Percentiles rank a stretch among this genome's conserved stretches.
Conservation (phyloP, 2,113 vertebrate genomes). For the Phyllopteryx taeniolatus region DNA sequence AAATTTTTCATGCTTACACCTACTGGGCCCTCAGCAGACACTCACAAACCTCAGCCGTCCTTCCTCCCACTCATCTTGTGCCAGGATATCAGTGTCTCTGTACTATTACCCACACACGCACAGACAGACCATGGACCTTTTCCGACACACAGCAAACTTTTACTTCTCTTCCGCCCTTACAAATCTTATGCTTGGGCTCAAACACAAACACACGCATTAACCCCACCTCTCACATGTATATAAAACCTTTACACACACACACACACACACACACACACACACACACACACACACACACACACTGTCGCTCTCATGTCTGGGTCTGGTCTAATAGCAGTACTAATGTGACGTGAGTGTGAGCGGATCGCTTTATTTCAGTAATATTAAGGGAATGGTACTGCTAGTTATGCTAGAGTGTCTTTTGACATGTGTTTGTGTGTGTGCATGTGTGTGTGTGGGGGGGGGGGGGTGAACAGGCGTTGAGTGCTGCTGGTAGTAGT, state of each 20-base stretch:
- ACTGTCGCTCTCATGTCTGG: slow-evolving; percentile 46
- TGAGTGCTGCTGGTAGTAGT: slow-evolving; percentile 30
- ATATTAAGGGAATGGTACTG: slow-evolving; percentile 45
- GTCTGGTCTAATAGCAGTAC: slow-evolving; percentile 60
- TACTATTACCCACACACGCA: slow-evolving; percentile 15
- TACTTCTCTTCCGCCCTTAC: slow-evolving; percentile 21
- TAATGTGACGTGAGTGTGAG: slow-evolving; percentile 64
- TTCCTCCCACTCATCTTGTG: slow-evolving; percentile 58
- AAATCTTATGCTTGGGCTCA: slow-evolving; percentile 37
- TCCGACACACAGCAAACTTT: slow-evolving; percentile 27
- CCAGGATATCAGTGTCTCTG: slow-evolving; percentile 47
- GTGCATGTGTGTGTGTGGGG: slow-evolving; percentile 23
- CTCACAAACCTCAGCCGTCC: slow-evolving; percentile 58
- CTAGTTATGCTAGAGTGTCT: slow-evolving; percentile 53
- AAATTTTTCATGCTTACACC: slow-evolving; percentile 69
- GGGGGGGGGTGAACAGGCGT: slow-evolving; percentile 22
- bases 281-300: slow-evolving; percentile 23
- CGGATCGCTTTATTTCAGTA: slow-evolving; percentile 57
- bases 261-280: slow-evolving; percentile 8
- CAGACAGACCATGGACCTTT: slow-evolving; percentile 12
- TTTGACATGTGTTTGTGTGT: slow-evolving; percentile 38
- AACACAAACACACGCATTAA: slow-evolving; percentile 41
- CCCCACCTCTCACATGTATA: slow-evolving; percentile 2
- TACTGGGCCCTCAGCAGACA: slow-evolving; percentile 52
- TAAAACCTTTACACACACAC: slow-evolving; percentile 29